These are phyloP conservation scores for Eulemur coronatus DNA, from an alignment of 2,797 vertebrate genomes.

Conservation along the genomic window DNA sequence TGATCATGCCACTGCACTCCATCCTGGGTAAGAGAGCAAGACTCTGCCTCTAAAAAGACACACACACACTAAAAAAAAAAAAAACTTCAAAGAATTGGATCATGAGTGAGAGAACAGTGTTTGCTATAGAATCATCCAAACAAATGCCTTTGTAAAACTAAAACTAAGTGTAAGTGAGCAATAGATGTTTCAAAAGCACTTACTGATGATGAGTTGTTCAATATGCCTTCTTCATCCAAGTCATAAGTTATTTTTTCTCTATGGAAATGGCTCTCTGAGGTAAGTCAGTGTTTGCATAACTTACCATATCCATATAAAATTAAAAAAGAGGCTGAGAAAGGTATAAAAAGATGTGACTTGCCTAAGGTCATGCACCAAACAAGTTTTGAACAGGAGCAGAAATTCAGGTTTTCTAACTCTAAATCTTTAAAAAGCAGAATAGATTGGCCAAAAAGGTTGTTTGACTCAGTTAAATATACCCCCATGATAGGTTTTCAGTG, in stretches of 20 bases:
- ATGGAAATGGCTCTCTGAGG: neutral
- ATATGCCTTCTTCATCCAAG: neutral
- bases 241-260: neutral
- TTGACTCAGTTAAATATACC: neutral
- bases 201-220: neutral
- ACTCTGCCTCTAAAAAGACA: neutral
- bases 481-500: neutral
- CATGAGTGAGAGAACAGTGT: neutral
- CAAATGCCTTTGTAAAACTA: neutral
- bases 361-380: neutral
- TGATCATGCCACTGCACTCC: neutral
- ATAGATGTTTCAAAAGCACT: neutral
- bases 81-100: neutral
- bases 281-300: neutral
- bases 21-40: neutral
- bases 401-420: neutral
- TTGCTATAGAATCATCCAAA: neutral
- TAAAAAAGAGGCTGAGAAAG: neutral
- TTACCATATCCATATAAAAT: neutral
- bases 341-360: neutral
- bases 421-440: slow-evolving; percentile 18
- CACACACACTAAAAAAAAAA: neutral
- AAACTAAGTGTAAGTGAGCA: neutral
- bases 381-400: neutral
- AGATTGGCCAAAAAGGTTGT: neutral